phyloP scores from a whole-genome alignment of 2,797 vertebrate species.

The Crocodylus rhombifer region DNA sequence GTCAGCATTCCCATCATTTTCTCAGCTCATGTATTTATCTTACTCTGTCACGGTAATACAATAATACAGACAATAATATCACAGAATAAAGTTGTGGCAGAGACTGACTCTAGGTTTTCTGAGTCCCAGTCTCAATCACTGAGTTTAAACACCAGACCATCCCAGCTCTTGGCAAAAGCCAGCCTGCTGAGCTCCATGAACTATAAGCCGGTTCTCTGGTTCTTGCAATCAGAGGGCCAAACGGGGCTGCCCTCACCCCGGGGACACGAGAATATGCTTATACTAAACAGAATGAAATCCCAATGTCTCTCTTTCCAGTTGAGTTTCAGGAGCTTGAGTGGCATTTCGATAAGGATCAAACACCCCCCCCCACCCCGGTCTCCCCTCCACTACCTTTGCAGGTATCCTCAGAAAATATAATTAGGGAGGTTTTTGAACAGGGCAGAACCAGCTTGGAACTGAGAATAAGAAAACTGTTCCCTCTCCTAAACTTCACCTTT shows the following conservation, averaged over 20 bases:
- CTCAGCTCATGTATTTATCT: too few relatives aligned
- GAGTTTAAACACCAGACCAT: not conserved
- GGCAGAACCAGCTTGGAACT: not conserved
- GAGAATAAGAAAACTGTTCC: not conserved
- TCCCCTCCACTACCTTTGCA: not conserved
- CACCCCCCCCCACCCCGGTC: too few relatives aligned
- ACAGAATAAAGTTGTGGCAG: not conserved
- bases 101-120: not conserved
- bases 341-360: not conserved
- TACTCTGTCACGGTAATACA: too few relatives aligned
- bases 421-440: not conserved
- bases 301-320: not conserved
- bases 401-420: not conserved
- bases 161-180: not conserved
- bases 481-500: not conserved
- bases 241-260: not conserved
- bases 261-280: not conserved
- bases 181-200: not conserved
- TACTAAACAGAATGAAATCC: not conserved
- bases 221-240: not conserved
- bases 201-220: not conserved
- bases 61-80: not conserved
- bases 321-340: not conserved
- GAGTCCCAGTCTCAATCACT: not conserved
- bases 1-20: too few relatives aligned